Evolutionary conservation across 2,888 invertebrate species (phyloP).

Genomic region (Caenorhabditis macrosperma): DNA sequence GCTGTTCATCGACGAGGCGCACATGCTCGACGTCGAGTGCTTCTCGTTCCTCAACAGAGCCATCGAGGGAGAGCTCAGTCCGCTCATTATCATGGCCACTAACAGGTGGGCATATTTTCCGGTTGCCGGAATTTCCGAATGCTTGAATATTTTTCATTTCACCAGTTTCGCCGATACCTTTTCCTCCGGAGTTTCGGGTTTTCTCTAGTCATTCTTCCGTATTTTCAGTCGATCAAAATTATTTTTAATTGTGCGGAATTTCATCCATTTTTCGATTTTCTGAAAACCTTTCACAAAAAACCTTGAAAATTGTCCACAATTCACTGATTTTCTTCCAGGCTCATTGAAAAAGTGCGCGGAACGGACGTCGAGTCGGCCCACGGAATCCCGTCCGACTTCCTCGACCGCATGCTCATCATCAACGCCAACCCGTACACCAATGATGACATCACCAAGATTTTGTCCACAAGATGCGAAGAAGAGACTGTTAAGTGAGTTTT

Average conservation of each 20-base stretch:
- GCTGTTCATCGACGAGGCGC: conserved; percentile 83
- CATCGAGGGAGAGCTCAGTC: conserved; percentile 94
- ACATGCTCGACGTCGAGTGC: conserved; percentile 99
- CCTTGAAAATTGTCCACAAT: not conserved
- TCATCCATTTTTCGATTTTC: no score
- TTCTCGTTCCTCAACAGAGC: conserved; percentile 98
- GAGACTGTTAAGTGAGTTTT: conserved; percentile 89
- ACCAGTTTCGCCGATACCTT: no score
- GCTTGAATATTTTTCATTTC: no score
- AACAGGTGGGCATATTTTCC: conserved; percentile 90
- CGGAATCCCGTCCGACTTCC: conserved; percentile 95
- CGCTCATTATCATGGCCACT: conserved; percentile 98
- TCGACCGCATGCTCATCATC: conserved; percentile 85
- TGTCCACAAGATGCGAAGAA: conserved; percentile 85
- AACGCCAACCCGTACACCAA: conserved; percentile 83
- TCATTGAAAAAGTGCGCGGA: conserved; percentile 87
- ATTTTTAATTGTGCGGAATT: no score
- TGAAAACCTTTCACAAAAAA: no score
- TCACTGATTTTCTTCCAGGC: conserved; percentile 44
- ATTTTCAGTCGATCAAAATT: no score
- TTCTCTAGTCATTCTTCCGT: no score
- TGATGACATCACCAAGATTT: conserved; percentile 66
- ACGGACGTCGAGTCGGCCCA: conserved; percentile 95
- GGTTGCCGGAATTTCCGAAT: not conserved
- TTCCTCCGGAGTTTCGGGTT: no score